Conservation (phyloP, 2,113 vertebrate genomes). For the Mustela nigripes region DNA sequence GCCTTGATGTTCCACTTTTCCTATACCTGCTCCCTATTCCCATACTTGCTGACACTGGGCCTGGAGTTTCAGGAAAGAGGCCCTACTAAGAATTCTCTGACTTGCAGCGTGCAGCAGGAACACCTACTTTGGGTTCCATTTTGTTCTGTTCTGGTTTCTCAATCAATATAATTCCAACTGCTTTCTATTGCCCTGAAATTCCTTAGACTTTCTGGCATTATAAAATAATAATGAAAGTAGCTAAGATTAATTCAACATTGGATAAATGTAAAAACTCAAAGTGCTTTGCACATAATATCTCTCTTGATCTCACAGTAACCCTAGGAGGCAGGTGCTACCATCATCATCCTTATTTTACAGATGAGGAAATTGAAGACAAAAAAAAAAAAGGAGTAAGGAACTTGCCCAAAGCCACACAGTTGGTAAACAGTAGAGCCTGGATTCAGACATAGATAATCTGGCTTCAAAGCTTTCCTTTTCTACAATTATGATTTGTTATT, state of each 20-base stretch:
- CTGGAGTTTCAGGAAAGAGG: neutral
- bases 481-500: slow-evolving; percentile 20
- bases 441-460: slow-evolving; percentile 39
- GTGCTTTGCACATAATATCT: neutral
- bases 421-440: slow-evolving; percentile 53
- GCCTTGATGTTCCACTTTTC: neutral
- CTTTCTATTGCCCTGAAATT: slow-evolving; percentile 31
- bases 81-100: neutral
- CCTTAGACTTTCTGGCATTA: slow-evolving; percentile 41
- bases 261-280: slow-evolving; percentile 45
- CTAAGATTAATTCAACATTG: slow-evolving; percentile 16
- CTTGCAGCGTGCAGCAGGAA: neutral
- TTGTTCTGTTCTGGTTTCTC: slow-evolving; percentile 54
- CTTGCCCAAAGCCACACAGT: slow-evolving; percentile 32
- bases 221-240: slow-evolving; percentile 40
- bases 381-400: neutral
- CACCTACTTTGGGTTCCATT: neutral
- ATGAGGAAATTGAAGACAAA: slow-evolving; percentile 37
- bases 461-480: slow-evolving; percentile 18
- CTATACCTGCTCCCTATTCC: neutral
- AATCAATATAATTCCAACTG: neutral
- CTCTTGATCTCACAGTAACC: neutral
- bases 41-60: neutral
- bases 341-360: slow-evolving; percentile 50
- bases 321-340: neutral